Evolutionary conservation across 2,888 invertebrate genomes (phyloP).

Genomic region (Conomelus anceps): DNA sequence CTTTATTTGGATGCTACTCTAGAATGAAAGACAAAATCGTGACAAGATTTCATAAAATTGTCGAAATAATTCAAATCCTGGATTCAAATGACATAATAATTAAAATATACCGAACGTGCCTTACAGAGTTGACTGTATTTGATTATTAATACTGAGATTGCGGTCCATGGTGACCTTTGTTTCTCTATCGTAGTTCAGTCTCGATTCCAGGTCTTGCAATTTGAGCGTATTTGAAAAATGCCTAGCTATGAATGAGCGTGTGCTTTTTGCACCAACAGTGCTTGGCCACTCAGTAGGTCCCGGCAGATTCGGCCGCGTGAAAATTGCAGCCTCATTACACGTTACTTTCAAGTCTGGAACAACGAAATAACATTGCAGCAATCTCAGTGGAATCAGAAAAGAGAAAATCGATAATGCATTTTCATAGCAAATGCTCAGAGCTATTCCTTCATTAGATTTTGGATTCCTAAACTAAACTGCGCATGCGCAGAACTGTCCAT

Average conservation of each 20-base stretch:
- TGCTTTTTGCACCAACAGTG: conserved; percentile 29
- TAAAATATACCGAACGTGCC: neutral
- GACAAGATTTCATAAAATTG: neutral
- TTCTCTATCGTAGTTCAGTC: conserved; percentile 10
- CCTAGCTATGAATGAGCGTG: conserved; percentile 36
- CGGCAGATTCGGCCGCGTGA: conserved; percentile 32
- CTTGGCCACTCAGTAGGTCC: conserved; percentile 22
- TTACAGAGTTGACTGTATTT: neutral
- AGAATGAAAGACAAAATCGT: neutral
- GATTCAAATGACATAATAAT: too few species aligned
- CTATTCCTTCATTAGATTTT: too few species aligned
- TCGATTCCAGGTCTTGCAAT: conserved; percentile 34
- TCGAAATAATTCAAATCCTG: too few species aligned
- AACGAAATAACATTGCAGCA: too few species aligned
- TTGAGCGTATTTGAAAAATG: conserved; percentile 36
- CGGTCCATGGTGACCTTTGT: neutral
- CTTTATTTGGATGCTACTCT: neutral
- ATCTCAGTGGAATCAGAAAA: too few species aligned
- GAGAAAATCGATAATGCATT: too few species aligned
- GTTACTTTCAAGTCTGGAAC: conserved; percentile 36
- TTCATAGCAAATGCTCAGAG: neutral
- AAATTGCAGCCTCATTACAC: conserved; percentile 37
- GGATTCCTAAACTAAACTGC: too few species aligned
- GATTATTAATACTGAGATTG: neutral
- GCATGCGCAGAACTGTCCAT: too few species aligned